Conservation (phyloP, 1,140 invertebrate species). For the Lepidurus couesii region DNA sequence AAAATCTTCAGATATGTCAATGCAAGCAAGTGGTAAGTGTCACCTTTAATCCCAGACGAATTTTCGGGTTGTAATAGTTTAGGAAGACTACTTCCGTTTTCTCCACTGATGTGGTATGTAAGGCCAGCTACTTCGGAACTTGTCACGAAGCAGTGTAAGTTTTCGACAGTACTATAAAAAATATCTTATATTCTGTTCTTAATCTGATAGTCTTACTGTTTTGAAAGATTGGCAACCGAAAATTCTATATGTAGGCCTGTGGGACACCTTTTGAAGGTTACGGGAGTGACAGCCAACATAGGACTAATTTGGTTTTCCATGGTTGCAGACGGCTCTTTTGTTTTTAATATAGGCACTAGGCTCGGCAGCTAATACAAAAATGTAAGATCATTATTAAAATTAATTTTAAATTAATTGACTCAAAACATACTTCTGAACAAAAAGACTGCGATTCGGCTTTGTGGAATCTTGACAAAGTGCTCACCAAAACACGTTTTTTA, state of each 20-base stretch:
- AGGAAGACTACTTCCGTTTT: not conserved
- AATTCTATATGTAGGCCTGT: not conserved
- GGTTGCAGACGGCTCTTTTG: not conserved
- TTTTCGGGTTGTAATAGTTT: not conserved
- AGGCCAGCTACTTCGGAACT: not conserved
- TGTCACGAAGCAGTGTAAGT: not conserved
- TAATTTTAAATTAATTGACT: not conserved
- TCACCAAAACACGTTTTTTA: not conserved
- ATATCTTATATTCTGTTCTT: too few species aligned
- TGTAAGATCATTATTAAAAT: not conserved
- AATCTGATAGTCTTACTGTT: not conserved
- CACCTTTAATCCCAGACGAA: not conserved
- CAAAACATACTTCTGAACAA: not conserved
- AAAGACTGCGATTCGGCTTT: not conserved
- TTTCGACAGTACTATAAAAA: not conserved
- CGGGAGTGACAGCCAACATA: not conserved
- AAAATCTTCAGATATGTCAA: not conserved
- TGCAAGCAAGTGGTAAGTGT: not conserved
- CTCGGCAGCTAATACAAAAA: not conserved
- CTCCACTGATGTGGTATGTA: not conserved
- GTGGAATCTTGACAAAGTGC: slow-evolving; percentile 1
- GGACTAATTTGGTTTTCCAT: not conserved
- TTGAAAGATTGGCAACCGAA: not conserved
- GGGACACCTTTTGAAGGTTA: not conserved
- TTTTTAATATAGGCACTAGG: not conserved